phyloP scores from a whole-genome alignment of 30 jellyfish, hydroid and myxozoan species.

The Mastigias papua region DNA sequence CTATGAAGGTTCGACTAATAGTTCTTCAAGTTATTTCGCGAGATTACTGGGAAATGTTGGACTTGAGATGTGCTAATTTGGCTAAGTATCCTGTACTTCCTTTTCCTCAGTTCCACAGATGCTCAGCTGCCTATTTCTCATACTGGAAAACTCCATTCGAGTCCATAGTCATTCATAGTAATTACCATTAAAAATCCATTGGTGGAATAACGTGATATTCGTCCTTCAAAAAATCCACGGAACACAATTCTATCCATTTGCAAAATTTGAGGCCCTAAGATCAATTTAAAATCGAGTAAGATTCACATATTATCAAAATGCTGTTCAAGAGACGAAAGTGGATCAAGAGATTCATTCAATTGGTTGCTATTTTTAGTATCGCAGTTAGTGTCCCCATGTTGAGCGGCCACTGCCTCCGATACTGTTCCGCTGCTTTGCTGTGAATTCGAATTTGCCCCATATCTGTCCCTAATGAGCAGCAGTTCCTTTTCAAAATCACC shows the following conservation, averaged over 20 bases:
- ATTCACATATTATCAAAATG: constrained; percentile 20
- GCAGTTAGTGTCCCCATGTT: constrained; percentile 4
- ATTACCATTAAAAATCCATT: no score
- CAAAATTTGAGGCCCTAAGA: background rate
- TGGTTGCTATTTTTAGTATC: background rate
- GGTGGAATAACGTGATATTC: no score
- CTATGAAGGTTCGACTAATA: no score
- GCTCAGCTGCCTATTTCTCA: no score
- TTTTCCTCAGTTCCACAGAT: no score
- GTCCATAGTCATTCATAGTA: no score
- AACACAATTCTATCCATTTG: background rate
- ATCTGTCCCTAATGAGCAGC: constrained; percentile 36
- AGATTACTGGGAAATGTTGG: no score
- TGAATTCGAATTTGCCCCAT: constrained; percentile 4
- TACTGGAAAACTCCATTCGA: no score
- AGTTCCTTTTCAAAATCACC: constrained; percentile 73
- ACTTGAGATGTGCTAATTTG: no score
- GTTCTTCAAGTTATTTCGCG: no score
- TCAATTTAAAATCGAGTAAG: background rate
- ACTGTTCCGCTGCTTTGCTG: constrained; percentile 24
- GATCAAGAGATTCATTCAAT: constrained; percentile 32
- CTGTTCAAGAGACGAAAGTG: constrained; percentile 68
- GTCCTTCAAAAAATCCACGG: background rate
- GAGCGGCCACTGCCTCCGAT: constrained; percentile 22
- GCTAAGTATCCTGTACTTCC: no score